Evolutionary conservation across 2,797 vertebrate species (phyloP), one percentile per base, ranked within the genome.

Genomic region (Chiloscyllium punctatum): DNA sequence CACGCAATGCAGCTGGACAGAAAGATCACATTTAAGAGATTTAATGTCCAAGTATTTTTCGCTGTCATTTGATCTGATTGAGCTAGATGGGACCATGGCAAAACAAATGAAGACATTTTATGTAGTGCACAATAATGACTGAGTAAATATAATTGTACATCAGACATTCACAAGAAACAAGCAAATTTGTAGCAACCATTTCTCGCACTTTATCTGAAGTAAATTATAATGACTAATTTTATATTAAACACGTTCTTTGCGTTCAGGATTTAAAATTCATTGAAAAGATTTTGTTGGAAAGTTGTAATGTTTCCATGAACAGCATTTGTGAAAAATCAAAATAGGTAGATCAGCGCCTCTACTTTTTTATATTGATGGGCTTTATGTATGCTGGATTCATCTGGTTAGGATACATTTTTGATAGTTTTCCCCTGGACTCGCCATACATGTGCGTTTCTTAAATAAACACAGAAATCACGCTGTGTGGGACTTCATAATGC

Each of bases 391-490:
- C 66, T 68, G n/a, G 25, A 25, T 42, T 92, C 66, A 92, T 18
- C 62, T 69, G 66, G 66, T 37, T 92, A 42, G n/a, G 66, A 66
- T 92, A 69, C 90, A 23, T 92, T n/a, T 68, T 92, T 21, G 3
- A 66, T 68, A n/a, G 9, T 68, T 4, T 37, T 68, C 90, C 90
- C 62, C 90, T 92, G 90, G 33, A 53, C 66, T 69, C 42, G n/a
- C n/a, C 90, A 42, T 92, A 69, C 90, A 92, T 92, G 62, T 92
- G 62, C 25, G 27, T 92, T 92, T 69, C 66, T n/a, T 69, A 92
- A 42, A 69, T 42, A 92, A 92, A 92, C 66, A 92, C n/a, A 92
- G n/a, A 92, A 69, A 92, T 92, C 90, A 92, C 37, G 90, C 90
- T 69, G 90, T 69, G 90, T 69, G 62, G 90, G 66, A 69, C 90